Conservation (phyloP, 2,888 invertebrate species). For the Nomada lathburiana region DNA sequence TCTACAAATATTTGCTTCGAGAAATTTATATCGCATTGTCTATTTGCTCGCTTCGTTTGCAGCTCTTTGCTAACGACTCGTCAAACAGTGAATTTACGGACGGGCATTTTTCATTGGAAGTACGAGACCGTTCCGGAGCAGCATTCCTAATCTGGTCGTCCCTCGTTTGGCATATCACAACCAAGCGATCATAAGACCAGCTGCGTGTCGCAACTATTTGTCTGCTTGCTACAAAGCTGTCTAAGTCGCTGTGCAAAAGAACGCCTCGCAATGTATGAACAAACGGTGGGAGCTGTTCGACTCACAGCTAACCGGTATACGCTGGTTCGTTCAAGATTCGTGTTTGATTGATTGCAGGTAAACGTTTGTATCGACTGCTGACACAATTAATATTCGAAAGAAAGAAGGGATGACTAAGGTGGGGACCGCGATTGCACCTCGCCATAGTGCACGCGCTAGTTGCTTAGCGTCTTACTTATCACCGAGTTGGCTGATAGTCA, state of each 20-base stretch:
- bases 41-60: conserved; percentile 15
- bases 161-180: background rate
- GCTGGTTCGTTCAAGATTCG: conserved; percentile 46
- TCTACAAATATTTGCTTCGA: conserved; percentile 25
- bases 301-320: conserved; percentile 72
- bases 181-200: background rate
- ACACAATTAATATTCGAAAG: conserved; percentile 17
- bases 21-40: conserved; percentile 35
- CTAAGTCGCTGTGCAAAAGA: background rate
- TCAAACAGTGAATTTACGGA: background rate
- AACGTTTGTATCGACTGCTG: conserved; percentile 15
- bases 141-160: no score
- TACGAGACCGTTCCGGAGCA: background rate
- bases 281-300: conserved; percentile 60
- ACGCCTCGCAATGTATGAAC: background rate
- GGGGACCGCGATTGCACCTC: background rate
- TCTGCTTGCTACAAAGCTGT: no score
- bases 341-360: conserved; percentile 30
- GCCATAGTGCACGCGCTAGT: no score
- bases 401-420: conserved; percentile 8
- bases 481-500: background rate
- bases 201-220: background rate
- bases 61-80: conserved; percentile 5
- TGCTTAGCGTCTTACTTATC: background rate
- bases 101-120: background rate